Base-by-base conservation (phyloP, 2,888 invertebrate species). In the Lingula anatina region DNA sequence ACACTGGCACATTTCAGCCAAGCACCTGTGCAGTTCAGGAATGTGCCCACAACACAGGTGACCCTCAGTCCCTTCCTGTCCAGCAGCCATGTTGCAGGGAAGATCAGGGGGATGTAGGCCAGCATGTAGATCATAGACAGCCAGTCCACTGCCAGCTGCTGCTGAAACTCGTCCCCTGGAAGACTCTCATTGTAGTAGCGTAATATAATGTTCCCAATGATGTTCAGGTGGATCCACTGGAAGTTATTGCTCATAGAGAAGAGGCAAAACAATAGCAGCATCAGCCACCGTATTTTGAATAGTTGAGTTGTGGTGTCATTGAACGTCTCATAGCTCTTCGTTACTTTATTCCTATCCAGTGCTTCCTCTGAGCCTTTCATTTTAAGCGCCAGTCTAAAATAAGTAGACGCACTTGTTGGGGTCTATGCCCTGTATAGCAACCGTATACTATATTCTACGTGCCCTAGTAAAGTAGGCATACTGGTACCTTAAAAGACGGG, bases 71-170 rank as follows among this genome's bases (percentile, higher is more conserved):
- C 97, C 81, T 87, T 86, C 82, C 87, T 90, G 76, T 97, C 93
- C 64, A 99, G 82, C 50, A 99, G 83, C 86, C 90, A 99, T 73
- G 95, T 93, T 24, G 90, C 96, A 1, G 99, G 99, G 72, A 99
- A 92, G 67, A 99, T 93, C 62, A 97, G 85, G 5, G 96, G 92
- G 66, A 99, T 93, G 78, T 99, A 99, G 2, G 88, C 84, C 59
- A 93, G 84, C 97, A 99, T 99, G 80, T 88, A 99, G 67, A 97
- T 85, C 90, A 99, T 91, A 38, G 95, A 95, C 23, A 96, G 90
- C 95, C 94, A 95, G 77, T 97, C 89, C 47, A 99, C 89, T 68
- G 84, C 83, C 59, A 69, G 57, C 47, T 65, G 64, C 46, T 65
- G 59, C 54, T 70, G 64, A 47, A 62, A 72, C 9, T 31, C 15